Conservation (phyloP, 37 sponge, comb jelly and placozoan species). For the Bolinopsis microptera region DNA sequence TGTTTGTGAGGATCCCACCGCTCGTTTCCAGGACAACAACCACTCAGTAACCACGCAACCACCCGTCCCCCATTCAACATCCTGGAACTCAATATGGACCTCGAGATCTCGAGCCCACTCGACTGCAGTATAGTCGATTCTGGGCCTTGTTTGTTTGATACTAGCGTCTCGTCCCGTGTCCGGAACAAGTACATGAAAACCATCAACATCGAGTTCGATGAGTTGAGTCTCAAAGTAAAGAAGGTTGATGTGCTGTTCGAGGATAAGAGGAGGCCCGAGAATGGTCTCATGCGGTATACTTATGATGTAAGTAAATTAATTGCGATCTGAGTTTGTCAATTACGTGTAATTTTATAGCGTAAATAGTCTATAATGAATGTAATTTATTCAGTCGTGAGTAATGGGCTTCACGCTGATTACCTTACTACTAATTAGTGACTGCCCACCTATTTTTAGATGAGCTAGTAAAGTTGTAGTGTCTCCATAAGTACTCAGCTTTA, state of each 20-base stretch:
- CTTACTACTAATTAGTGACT: not conserved
- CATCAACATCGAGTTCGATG: slow-evolving; percentile 33
- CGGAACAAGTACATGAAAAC: slow-evolving; percentile 38
- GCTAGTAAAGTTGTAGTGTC: too few species aligned
- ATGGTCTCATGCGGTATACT: slow-evolving; percentile 2
- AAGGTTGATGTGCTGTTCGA: slow-evolving; percentile 32
- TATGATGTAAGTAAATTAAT: not conserved
- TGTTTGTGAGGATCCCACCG: not conserved
- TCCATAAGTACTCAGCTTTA: not conserved
- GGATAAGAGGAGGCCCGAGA: not conserved
- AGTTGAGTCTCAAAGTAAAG: slow-evolving; percentile 16
- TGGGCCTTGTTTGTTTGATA: not conserved
- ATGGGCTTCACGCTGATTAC: not conserved
- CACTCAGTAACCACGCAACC: not conserved
- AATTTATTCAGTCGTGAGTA: not conserved
- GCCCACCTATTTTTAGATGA: not conserved
- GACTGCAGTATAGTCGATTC: not conserved
- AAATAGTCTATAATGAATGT: not conserved
- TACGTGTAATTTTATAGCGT: not conserved
- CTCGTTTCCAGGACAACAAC: not conserved
- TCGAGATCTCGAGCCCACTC: too few species aligned
- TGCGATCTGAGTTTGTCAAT: not conserved
- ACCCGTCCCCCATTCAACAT: not conserved
- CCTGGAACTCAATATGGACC: not conserved
- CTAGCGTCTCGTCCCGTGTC: not conserved